These are phyloP conservation scores for Octopus bimaculoides DNA, from an alignment of 1,140 invertebrate species.

Conservation along the genomic window DNA sequence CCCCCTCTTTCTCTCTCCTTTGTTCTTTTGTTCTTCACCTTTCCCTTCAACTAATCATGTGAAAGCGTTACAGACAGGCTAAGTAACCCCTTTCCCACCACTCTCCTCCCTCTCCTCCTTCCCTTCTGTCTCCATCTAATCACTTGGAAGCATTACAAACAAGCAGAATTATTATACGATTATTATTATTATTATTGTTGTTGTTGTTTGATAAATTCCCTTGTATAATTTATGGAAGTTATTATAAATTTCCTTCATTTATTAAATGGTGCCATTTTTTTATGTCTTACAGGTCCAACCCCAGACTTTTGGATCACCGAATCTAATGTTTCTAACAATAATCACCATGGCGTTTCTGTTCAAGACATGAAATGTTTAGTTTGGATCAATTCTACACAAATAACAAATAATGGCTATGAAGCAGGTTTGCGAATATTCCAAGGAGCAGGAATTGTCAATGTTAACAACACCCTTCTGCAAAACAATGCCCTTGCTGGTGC, in stretches of 20 bases:
- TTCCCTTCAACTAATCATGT: too few species aligned
- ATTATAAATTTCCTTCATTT: neutral
- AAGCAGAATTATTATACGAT: too few species aligned
- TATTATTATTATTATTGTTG: too few species aligned
- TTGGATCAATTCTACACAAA: constrained; percentile 43
- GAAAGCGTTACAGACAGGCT: too few species aligned
- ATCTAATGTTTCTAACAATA: constrained; percentile 47
- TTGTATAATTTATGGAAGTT: constrained; percentile 3
- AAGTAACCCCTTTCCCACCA: too few species aligned
- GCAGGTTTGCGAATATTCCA: constrained; percentile 51
- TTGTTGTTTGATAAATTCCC: neutral
- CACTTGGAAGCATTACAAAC: too few species aligned
- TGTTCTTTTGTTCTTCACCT: too few species aligned
- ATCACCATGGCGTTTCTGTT: constrained; percentile 51
- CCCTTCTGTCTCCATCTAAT: too few species aligned
- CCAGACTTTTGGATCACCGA: constrained; percentile 48
- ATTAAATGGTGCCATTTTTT: too few species aligned
- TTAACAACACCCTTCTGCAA: constrained; percentile 47
- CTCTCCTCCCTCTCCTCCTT: too few species aligned
- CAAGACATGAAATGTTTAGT: constrained; percentile 52
- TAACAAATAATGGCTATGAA: constrained; percentile 50
- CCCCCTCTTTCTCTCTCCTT: too few species aligned
- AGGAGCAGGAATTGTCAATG: constrained; percentile 50
- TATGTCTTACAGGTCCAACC: constrained; percentile 33
- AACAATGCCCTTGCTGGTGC: constrained; percentile 46